These are phyloP conservation scores for Trichopria drosophilae DNA, from an alignment of 2,888 invertebrate genomes.

Conservation along the genomic window DNA sequence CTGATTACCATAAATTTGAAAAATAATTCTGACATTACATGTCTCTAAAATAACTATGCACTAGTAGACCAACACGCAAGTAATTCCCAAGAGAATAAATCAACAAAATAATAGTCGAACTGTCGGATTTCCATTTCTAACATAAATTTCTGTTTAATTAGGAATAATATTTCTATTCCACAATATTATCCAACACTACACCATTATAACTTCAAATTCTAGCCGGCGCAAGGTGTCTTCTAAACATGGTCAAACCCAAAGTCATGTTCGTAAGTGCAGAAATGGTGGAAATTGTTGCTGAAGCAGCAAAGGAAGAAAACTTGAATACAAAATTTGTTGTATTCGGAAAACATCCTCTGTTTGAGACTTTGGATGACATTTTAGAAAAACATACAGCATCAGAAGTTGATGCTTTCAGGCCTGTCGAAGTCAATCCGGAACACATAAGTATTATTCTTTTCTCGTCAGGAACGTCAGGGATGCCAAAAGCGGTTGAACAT, in stretches of 20 bases:
- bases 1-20: no score
- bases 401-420: conserved; percentile 38
- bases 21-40: no score
- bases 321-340: conserved; percentile 35
- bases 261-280: conserved; percentile 41
- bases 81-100: no score
- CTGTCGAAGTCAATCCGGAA: conserved; percentile 24
- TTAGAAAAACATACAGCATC: conserved; percentile 31
- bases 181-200: no score
- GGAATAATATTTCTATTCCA: no score
- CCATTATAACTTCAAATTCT: no score
- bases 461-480: conserved; percentile 51
- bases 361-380: conserved; percentile 35
- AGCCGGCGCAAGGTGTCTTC: no score
- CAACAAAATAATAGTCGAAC: no score
- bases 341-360: conserved; percentile 37
- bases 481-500: conserved; percentile 47
- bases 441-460: conserved; percentile 44
- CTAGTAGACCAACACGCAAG: no score
- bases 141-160: no score
- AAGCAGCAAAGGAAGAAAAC: conserved; percentile 36
- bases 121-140: no score
- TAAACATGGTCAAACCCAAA: conserved; percentile 43
- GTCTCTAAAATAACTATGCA: no score
- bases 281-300: conserved; percentile 14